A percentile compares a stretch with the other conserved stretches of the same genome.
phyloP scores from a whole-genome alignment of 2,797 vertebrate species.

The Chiroxiphia lanceolata region DNA sequence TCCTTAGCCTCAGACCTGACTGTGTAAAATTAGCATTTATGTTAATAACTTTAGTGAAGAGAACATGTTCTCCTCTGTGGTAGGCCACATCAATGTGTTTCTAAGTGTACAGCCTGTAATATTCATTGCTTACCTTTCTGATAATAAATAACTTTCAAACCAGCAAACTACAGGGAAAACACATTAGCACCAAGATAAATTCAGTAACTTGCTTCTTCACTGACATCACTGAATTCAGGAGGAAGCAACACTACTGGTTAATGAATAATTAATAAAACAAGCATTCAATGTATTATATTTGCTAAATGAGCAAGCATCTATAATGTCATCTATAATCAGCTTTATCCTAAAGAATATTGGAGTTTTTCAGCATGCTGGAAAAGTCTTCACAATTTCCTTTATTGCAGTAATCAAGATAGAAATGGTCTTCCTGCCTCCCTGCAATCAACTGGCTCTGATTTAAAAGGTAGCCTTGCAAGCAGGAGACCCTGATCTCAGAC shows the following conservation, averaged over 20 bases:
- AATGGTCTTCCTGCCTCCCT: not conserved
- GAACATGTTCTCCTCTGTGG: not conserved
- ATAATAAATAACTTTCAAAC: not conserved
- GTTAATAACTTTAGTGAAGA: not conserved
- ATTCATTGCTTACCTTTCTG: not conserved
- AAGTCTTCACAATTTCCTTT: not conserved
- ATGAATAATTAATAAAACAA: slow-evolving; percentile 4
- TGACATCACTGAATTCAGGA: not conserved
- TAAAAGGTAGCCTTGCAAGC: not conserved
- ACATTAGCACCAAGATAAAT: not conserved
- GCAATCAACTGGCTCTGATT: not conserved
- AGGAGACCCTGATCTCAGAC: not conserved
- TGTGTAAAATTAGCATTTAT: not conserved
- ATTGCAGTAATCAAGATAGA: not conserved
- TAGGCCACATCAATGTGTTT: not conserved
- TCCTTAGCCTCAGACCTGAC: not conserved
- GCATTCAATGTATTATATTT: not conserved
- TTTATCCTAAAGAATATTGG: not conserved
- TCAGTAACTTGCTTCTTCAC: not conserved
- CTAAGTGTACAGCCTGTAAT: not conserved
- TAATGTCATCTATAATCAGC: not conserved
- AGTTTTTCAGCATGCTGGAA: not conserved
- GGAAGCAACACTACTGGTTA: not conserved
- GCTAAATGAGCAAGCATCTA: not conserved
- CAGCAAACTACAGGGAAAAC: not conserved